phyloP scores from a whole-genome alignment of 2,797 vertebrate genomes.

The Tokudaia tokunoshimensis region DNA sequence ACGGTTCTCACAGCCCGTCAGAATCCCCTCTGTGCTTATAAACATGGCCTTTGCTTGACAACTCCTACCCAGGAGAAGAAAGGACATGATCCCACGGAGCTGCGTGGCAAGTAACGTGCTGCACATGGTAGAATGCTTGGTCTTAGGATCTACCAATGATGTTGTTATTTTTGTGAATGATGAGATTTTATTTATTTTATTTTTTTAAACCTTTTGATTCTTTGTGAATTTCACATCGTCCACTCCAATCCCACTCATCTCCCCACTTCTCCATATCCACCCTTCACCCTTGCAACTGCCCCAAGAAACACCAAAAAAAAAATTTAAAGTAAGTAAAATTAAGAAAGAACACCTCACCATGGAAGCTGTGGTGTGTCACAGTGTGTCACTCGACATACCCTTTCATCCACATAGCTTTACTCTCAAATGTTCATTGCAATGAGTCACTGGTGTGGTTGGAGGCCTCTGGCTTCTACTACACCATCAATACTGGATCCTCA shows the following conservation, averaged over 20 bases:
- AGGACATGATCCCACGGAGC: not conserved
- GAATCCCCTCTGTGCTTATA: not conserved
- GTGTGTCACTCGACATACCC: no score
- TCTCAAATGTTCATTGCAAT: not conserved
- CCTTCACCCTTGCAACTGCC: not conserved
- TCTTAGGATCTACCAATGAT: not conserved
- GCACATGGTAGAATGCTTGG: not conserved
- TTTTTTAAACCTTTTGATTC: not conserved
- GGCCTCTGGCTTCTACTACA: not conserved
- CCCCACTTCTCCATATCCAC: not conserved
- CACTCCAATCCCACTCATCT: not conserved
- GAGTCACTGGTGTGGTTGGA: not conserved
- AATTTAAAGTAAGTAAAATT: not conserved
- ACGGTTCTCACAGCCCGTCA: not conserved
- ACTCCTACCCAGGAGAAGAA: not conserved
- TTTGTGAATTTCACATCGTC: not conserved
- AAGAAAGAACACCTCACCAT: not conserved
- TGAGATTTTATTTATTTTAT: not conserved
- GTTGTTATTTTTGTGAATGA: not conserved
- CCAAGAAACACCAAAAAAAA: not conserved
- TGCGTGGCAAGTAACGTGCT: not conserved
- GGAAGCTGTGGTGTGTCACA: not conserved
- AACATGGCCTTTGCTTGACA: slow-evolving; percentile 23
- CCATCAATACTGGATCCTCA: not conserved
- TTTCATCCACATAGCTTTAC: not conserved